These are phyloP conservation scores for Prochilodus magdalenae DNA, from an alignment of 2,113 vertebrate genomes.

Conservation along the genomic window DNA sequence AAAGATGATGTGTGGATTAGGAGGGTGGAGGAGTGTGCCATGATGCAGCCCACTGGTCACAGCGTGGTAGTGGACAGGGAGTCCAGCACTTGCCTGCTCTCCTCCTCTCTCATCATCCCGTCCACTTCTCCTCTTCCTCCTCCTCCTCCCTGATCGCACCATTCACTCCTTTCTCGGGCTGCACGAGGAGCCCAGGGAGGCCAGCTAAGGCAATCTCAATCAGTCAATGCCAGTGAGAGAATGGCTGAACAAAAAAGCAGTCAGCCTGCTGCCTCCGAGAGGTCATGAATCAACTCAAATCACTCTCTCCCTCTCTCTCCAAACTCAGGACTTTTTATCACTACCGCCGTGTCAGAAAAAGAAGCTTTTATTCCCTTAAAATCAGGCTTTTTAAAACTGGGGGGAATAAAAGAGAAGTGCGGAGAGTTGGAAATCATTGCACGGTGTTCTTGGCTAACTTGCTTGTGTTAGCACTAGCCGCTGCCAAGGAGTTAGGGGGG, in stretches of 20 bases:
- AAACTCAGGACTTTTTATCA: slow-evolving; percentile 33
- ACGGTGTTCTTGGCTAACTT: slow-evolving; percentile 23
- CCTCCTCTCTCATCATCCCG: slow-evolving; percentile 26
- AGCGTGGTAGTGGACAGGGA: neutral
- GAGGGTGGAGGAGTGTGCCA: neutral
- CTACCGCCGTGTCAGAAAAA: neutral
- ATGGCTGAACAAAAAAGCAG: slow-evolving; percentile 41
- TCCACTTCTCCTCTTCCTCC: neutral
- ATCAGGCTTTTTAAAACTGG: neutral
- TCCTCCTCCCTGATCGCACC: slow-evolving; percentile 33
- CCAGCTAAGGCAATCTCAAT: slow-evolving; percentile 47
- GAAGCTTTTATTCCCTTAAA: slow-evolving; percentile 25
- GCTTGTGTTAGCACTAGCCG: slow-evolving; percentile 9
- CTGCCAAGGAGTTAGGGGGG: slow-evolving; percentile 8
- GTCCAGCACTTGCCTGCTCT: neutral
- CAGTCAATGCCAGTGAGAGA: slow-evolving; percentile 42
- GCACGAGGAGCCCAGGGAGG: slow-evolving; percentile 44
- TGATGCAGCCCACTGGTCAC: slow-evolving; percentile 14
- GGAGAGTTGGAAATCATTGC: neutral
- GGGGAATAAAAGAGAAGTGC: neutral
- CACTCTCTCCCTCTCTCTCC: slow-evolving; percentile 18
- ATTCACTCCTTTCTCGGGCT: slow-evolving; percentile 36
- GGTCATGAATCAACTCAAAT: slow-evolving; percentile 55
- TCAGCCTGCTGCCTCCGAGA: slow-evolving; percentile 28
- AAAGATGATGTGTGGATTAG: neutral